Conservation (phyloP, 2,888 invertebrate genomes). For the Drosophila melanosoma region DNA sequence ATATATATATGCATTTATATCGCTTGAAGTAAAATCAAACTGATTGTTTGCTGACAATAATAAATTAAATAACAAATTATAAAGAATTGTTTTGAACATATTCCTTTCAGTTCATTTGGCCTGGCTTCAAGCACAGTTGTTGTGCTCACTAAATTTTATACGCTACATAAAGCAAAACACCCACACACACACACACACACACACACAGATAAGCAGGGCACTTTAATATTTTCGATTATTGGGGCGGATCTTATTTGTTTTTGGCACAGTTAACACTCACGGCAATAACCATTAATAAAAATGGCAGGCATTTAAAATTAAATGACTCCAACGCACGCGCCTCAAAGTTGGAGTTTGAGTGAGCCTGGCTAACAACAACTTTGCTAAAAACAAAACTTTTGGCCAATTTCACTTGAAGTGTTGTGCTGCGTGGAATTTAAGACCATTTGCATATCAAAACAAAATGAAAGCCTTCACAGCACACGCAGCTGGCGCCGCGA, state of each 20-base stretch:
- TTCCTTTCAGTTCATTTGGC: conserved; percentile 7
- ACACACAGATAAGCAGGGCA: conserved; percentile 2
- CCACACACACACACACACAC: not conserved
- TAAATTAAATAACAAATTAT: not conserved
- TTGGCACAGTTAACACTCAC: conserved; percentile 59
- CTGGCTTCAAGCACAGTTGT: conserved; percentile 24
- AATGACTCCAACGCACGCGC: conserved; percentile 63
- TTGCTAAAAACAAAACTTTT: conserved; percentile 59
- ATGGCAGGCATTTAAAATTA: conserved; percentile 78
- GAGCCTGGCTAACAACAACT: conserved; percentile 12
- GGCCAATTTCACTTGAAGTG: conserved; percentile 73
- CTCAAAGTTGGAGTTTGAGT: not conserved
- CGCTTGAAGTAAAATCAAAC: not conserved
- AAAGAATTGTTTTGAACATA: not conserved
- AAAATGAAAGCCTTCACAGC: conserved; percentile 57
- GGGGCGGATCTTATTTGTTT: conserved; percentile 19
- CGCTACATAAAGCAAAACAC: conserved; percentile 46
- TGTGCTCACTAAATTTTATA: conserved; percentile 47
- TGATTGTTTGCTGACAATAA: not conserved
- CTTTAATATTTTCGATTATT: conserved; percentile 69
- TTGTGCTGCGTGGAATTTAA: conserved; percentile 58
- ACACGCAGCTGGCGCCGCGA: conserved; percentile 53
- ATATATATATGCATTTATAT: not conserved
- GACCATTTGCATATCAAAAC: conserved; percentile 77
- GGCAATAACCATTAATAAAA: conserved; percentile 77